A percentile compares a stretch with the other conserved stretches of the same genome.
Conservation (phyloP, 2,113 vertebrate genomes). For the Lota lota region DNA sequence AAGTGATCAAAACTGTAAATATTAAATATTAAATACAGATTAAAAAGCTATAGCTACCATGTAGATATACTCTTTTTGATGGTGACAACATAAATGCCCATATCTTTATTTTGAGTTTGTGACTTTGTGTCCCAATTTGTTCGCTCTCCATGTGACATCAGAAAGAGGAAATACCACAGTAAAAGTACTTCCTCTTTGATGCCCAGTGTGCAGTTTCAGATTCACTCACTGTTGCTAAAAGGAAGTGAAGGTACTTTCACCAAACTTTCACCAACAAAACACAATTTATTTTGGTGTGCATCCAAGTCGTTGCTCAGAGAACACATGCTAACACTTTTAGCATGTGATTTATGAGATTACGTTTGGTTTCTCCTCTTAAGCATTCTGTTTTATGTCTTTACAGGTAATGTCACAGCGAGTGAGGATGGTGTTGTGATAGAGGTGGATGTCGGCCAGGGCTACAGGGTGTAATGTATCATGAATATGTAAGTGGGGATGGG, state of each 20-base stretch:
- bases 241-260: background rate
- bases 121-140: background rate
- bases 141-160: background rate
- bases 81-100: background rate
- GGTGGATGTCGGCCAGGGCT: no score
- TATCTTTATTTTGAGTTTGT: background rate
- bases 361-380: background rate
- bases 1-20: background rate
- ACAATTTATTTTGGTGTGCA: no score
- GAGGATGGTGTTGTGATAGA: no score
- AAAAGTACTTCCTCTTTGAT: conserved; percentile 28
- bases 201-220: conserved; percentile 15
- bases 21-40: background rate
- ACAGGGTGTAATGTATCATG: no score
- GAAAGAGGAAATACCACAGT: conserved; percentile 26
- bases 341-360: background rate
- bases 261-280: background rate
- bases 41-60: background rate
- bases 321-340: background rate
- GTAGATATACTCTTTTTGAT: background rate
- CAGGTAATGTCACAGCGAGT: no score
- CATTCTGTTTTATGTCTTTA: background rate
- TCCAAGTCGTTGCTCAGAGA: no score
- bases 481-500: no score
- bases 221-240: conserved; percentile 7